phyloP scores from a whole-genome alignment of 2,113 vertebrate species.

The Plectropomus leopardus region DNA sequence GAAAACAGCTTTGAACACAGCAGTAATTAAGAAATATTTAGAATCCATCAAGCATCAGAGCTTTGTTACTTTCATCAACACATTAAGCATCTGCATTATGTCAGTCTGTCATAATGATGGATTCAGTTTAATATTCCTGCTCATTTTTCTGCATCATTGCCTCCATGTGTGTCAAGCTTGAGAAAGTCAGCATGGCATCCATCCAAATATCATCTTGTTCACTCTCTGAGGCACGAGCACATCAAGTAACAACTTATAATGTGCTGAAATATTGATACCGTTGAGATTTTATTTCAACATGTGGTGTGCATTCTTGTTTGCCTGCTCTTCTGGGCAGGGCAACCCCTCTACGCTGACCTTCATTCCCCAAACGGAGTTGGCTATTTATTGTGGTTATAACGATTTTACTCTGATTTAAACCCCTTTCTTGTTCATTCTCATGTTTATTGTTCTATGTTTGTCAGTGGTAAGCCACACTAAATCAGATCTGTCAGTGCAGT shows the following conservation, averaged over 20 bases:
- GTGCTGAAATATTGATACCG: slow-evolving; percentile 66
- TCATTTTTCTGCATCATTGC: slow-evolving; percentile 61
- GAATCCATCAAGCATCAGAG: slow-evolving; percentile 32
- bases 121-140: slow-evolving; percentile 51
- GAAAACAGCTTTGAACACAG: slow-evolving; percentile 11
- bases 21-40: slow-evolving; percentile 40
- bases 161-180: slow-evolving; percentile 77
- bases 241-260: slow-evolving; percentile 59
- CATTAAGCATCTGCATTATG: slow-evolving; percentile 47
- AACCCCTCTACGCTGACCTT: slow-evolving; percentile 41
- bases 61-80: slow-evolving; percentile 66
- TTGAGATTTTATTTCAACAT: slow-evolving; percentile 61
- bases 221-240: slow-evolving; percentile 51
- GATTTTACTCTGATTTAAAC: slow-evolving; percentile 58
- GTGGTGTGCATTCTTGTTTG: slow-evolving; percentile 54
- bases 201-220: slow-evolving; percentile 67
- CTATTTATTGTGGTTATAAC: slow-evolving; percentile 50
- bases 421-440: slow-evolving; percentile 48
- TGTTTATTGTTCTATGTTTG: slow-evolving; percentile 70
- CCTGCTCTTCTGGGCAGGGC: slow-evolving; percentile 19
- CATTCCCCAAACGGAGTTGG: slow-evolving; percentile 25
- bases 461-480: slow-evolving; percentile 72
- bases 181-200: slow-evolving; percentile 61
- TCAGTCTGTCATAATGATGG: slow-evolving; percentile 69
- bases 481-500: slow-evolving; percentile 67